phyloP scores from a whole-genome alignment of 1,140 invertebrate species.

The Monochamus saltuarius region DNA sequence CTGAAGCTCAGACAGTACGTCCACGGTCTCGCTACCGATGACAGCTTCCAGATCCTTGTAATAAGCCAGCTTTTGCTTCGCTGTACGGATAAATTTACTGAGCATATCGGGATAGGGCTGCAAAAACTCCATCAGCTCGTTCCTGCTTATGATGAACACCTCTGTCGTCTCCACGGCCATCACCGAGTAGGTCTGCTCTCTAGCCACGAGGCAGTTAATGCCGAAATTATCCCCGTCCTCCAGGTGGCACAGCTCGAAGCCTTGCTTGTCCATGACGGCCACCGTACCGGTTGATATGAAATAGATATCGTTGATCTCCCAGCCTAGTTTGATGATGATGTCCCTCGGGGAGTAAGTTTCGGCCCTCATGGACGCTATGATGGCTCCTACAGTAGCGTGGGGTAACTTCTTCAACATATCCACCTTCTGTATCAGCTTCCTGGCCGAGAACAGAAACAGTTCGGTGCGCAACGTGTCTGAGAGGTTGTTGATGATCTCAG shows the following conservation, averaged over 20 bases:
- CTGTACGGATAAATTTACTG: no score
- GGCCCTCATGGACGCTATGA: slow-evolving; percentile 44
- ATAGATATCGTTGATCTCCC: slow-evolving; percentile 49
- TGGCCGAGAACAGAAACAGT: slow-evolving; percentile 50
- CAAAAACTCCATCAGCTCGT: no score
- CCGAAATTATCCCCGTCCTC: slow-evolving; percentile 29
- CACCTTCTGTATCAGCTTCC: slow-evolving; percentile 49
- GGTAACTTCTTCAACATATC: slow-evolving; percentile 49
- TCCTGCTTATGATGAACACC: no score
- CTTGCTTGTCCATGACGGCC: slow-evolving; percentile 37
- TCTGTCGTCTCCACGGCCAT: no score
- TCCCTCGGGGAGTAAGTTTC: slow-evolving; percentile 55
- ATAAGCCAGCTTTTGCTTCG: no score
- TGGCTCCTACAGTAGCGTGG: slow-evolving; percentile 37
- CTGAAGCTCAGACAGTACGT: no score
- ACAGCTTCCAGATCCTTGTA: no score
- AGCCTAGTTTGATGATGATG: slow-evolving; percentile 50
- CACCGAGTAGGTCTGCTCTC: no score
- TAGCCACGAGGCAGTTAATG: background rate
- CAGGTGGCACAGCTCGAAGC: slow-evolving; percentile 21
- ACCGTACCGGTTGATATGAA: slow-evolving; percentile 56
- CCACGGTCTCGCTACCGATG: no score
- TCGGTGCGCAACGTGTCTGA: slow-evolving; percentile 43
- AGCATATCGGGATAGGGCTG: no score
- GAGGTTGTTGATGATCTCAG: slow-evolving; percentile 28